Base-by-base conservation (phyloP, 2,113 vertebrate genomes). In the Hippoglossus stenolepis region DNA sequence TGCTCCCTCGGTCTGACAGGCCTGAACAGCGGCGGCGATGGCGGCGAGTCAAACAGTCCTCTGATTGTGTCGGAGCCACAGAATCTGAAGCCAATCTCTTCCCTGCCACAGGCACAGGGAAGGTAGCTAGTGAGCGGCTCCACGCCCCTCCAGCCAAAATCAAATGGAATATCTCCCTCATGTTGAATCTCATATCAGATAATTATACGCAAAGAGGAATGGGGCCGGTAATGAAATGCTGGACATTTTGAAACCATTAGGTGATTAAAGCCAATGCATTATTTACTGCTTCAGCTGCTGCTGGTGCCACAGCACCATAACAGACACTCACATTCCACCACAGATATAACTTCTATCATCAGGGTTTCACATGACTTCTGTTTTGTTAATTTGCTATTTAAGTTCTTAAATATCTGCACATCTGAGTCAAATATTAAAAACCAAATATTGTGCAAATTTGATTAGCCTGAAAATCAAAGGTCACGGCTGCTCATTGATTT, bases 231-330 rank as follows among this genome's bases (percentile, higher is more conserved):
- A 94, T 93, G 85, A 92, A 92, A 91, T 83, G 84, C 80, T 65
- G 88, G 92, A 93, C 90, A 90, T 90, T 93, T 89, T 79, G 80
- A 85, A 88, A 87, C 85, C 89, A 93, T 91, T 92, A 91, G 75
- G 88, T 92, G 91, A 93, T 94, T 94, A 93, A 85, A 93, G 89
- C 72, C 70, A 65, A 91, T 94, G 83, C 83, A 93, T 93, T 94
- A 94, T 94, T 94, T 93, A 94, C 92, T 72, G 83, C 87, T 64
- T 89, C 86, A 86, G 90, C 90, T 88, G 85, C 87, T 89, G 85
- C 85, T 70, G 83, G 74, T 82, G 73, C 73, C 69, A 59, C 74
- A 59, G 79, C 72, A 60, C 67, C 78, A 77, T 77, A 88, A 90
- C 80, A 84, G 81, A 77, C 82, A 80, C 73, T 76, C 69, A 80